These are phyloP conservation scores for Stegastes partitus DNA, from an alignment of 2,113 vertebrate species.

Conservation along the genomic window DNA sequence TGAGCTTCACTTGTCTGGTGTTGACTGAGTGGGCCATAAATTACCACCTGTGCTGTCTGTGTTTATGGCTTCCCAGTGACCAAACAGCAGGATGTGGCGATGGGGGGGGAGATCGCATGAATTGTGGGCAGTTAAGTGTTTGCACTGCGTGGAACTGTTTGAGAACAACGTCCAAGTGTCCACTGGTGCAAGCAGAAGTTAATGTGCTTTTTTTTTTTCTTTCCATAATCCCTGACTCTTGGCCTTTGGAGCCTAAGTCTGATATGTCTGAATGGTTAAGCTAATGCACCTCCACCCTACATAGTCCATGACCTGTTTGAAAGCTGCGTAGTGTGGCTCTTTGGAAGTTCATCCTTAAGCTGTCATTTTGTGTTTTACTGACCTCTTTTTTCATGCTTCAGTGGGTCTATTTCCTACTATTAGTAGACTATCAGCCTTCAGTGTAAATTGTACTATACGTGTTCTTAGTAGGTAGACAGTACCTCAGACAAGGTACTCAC, in stretches of 20 bases:
- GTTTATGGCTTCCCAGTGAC: neutral
- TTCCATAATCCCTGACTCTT: neutral
- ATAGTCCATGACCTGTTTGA: neutral
- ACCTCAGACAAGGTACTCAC: neutral
- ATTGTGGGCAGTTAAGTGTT: neutral
- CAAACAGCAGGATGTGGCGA: constrained; percentile 4
- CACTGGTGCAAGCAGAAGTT: neutral
- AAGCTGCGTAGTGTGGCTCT: neutral
- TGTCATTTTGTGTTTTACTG: neutral
- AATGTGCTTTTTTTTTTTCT: too few relatives aligned
- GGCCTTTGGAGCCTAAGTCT: constrained; percentile 9
- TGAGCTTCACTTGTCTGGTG: neutral
- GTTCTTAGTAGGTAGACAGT: too few relatives aligned
- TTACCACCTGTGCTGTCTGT: neutral
- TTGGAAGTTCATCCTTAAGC: neutral
- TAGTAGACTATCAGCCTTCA: neutral
- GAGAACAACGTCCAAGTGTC: neutral
- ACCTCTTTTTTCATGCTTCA: too few relatives aligned
- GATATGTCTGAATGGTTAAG: neutral
- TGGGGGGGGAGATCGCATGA: neutral
- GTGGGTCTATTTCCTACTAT: neutral
- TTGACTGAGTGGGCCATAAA: neutral
- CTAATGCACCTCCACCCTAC: neutral
- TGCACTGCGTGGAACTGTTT: neutral
- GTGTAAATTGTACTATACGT: neutral